phyloP scores from a whole-genome alignment of 2,113 vertebrate genomes.

The Silurus meridionalis region DNA sequence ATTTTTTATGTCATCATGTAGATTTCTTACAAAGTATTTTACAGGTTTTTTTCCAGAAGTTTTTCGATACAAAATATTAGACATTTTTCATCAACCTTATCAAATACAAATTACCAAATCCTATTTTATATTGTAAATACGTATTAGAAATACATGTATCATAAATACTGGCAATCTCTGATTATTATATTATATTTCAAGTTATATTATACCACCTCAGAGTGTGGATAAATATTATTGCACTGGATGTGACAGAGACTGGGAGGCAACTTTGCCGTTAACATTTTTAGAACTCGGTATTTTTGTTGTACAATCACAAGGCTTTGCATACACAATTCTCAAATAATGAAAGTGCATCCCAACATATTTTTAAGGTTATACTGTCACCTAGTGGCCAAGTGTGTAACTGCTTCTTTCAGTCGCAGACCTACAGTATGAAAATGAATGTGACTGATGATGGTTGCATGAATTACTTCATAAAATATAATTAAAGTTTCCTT shows the following conservation, averaged over 20 bases:
- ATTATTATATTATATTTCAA: too few relatives aligned
- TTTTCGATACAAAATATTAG: too few relatives aligned
- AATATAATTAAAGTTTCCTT: neutral
- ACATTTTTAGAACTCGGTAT: neutral
- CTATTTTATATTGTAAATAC: too few relatives aligned
- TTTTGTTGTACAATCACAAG: neutral
- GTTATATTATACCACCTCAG: neutral
- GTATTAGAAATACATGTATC: too few relatives aligned
- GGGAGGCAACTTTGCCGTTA: neutral
- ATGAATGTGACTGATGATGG: neutral
- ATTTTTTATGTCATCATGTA: too few relatives aligned
- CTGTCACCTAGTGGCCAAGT: constrained; percentile 16
- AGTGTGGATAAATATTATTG: neutral
- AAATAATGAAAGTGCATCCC: neutral
- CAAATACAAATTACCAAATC: too few relatives aligned
- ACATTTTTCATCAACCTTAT: too few relatives aligned
- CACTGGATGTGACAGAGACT: neutral
- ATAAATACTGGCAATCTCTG: too few relatives aligned
- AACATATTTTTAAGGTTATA: neutral
- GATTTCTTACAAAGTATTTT: too few relatives aligned
- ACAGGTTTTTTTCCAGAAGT: too few relatives aligned
- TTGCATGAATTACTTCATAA: neutral
- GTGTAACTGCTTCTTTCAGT: neutral
- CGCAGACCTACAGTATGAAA: too few relatives aligned
- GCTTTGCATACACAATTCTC: neutral